Conservation (phyloP, 1,140 invertebrate genomes). For the Helicoverpa armigera region DNA sequence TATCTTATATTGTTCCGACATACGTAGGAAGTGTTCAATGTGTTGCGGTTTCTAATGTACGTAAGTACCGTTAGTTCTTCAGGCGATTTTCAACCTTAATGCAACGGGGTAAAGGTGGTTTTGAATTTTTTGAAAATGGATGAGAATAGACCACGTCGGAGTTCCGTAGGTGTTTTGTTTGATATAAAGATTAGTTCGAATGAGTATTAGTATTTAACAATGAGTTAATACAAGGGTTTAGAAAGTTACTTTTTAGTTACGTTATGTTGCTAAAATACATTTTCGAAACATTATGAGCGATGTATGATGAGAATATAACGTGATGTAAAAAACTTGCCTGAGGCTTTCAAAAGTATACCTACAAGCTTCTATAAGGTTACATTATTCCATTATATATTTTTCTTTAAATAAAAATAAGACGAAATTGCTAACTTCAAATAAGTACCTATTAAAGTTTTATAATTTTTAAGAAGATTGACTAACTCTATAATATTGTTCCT, state of each 20-base stretch:
- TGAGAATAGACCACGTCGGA: neutral
- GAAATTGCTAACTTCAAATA: too few species aligned
- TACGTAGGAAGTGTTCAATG: slow-evolving; percentile 32
- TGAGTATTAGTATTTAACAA: neutral
- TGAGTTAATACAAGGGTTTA: neutral
- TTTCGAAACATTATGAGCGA: too few species aligned
- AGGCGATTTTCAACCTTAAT: slow-evolving; percentile 18
- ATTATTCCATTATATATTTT: too few species aligned
- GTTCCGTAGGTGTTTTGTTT: slow-evolving; percentile 8
- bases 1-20: slow-evolving; percentile 35
- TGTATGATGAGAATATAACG: too few species aligned
- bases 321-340: too few species aligned
- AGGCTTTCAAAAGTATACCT: too few species aligned
- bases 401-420: too few species aligned
- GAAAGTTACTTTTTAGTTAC: neutral
- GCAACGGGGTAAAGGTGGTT: neutral
- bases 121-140: neutral
- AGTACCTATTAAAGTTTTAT: too few species aligned
- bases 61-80: neutral
- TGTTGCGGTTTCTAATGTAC: slow-evolving; percentile 25
- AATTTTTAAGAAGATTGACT: too few species aligned
- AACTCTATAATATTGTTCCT: too few species aligned
- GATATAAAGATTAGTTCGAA: neutral
- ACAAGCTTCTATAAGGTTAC: too few species aligned
- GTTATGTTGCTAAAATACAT: neutral